Percentiles rank a stretch among this genome's conserved stretches.
phyloP scores from a whole-genome alignment of 2,113 vertebrate genomes.

The Ageneiosus marmoratus region DNA sequence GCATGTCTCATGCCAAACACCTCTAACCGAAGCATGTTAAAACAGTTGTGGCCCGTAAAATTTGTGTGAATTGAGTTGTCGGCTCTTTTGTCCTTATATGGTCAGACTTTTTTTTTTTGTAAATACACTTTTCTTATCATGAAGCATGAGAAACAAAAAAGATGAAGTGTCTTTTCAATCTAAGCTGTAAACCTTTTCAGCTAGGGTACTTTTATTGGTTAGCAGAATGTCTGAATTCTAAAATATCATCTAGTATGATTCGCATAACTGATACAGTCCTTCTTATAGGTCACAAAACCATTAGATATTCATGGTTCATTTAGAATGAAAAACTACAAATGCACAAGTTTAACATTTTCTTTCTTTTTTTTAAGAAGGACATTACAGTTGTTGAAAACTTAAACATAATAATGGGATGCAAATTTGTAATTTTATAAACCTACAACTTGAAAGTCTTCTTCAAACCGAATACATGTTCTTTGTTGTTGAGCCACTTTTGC shows the following conservation, averaged over 20 bases:
- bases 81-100: conserved; percentile 34
- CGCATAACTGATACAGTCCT: conserved; percentile 38
- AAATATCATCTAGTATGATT: conserved; percentile 57
- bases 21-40: conserved; percentile 68
- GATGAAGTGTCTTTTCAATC: conserved; percentile 50
- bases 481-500: conserved; percentile 83
- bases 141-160: conserved; percentile 58
- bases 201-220: conserved; percentile 60
- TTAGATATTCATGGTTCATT: conserved; percentile 24
- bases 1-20: conserved; percentile 61
- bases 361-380: conserved; percentile 68
- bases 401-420: conserved; percentile 68
- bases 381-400: conserved; percentile 76
- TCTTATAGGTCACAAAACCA: conserved; percentile 25
- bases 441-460: conserved; percentile 70
- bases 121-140: conserved; percentile 40
- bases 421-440: conserved; percentile 76
- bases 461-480: conserved; percentile 82
- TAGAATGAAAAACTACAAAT: conserved; percentile 43
- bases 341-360: conserved; percentile 53
- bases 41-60: conserved; percentile 66
- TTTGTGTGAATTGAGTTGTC: conserved; percentile 48
- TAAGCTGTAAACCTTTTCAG: conserved; percentile 59
- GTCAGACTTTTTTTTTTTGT: conserved; percentile 14
- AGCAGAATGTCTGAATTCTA: conserved; percentile 59